These are phyloP conservation scores for Anthonomus grandis DNA, from an alignment of 1,140 invertebrate genomes.

Conservation along the genomic window DNA sequence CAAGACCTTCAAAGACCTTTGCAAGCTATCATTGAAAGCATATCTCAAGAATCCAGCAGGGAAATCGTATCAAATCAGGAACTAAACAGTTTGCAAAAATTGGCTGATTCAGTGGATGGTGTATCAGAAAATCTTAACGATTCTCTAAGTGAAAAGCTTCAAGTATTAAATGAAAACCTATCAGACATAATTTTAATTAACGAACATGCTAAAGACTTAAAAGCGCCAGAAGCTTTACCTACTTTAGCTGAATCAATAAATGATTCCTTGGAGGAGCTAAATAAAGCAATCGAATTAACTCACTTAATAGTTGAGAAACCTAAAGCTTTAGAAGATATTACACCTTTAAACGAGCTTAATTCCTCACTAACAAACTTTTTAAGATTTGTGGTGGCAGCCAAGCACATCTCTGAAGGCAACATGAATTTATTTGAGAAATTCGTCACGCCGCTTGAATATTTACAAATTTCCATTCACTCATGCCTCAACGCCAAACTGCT, in stretches of 20 bases:
- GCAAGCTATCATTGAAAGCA: constrained; percentile 28
- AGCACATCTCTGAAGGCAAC: constrained; percentile 35
- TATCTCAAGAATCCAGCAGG: constrained; percentile 4
- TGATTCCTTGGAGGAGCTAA: constrained; percentile 30
- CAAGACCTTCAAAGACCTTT: constrained; percentile 29
- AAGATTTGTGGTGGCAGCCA: constrained; percentile 34
- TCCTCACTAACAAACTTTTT: constrained; percentile 25
- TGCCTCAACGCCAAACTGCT: constrained; percentile 30
- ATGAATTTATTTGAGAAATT: constrained; percentile 37
- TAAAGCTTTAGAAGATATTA: constrained; percentile 30
- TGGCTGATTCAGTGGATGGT: constrained; percentile 32
- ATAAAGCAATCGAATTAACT: constrained; percentile 33
- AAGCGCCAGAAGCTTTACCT: constrained; percentile 12
- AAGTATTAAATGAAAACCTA: constrained; percentile 28
- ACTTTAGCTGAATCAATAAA: constrained; percentile 25
- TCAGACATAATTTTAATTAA: constrained; percentile 22
- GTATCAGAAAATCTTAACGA: constrained; percentile 25
- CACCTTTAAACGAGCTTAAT: constrained; percentile 30
- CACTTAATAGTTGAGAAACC: constrained; percentile 33
- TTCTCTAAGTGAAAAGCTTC: constrained; percentile 30
- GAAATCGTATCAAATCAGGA: constrained; percentile 26
- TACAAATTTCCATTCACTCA: constrained; percentile 32
- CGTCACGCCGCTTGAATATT: constrained; percentile 30
- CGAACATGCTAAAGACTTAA: constrained; percentile 24
- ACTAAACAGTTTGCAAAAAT: constrained; percentile 27